Percentiles rank a stretch among this genome's conserved stretches.
Evolutionary conservation across 2,797 vertebrate genomes (phyloP).

Genomic region (Hemitrygon akajei): DNA sequence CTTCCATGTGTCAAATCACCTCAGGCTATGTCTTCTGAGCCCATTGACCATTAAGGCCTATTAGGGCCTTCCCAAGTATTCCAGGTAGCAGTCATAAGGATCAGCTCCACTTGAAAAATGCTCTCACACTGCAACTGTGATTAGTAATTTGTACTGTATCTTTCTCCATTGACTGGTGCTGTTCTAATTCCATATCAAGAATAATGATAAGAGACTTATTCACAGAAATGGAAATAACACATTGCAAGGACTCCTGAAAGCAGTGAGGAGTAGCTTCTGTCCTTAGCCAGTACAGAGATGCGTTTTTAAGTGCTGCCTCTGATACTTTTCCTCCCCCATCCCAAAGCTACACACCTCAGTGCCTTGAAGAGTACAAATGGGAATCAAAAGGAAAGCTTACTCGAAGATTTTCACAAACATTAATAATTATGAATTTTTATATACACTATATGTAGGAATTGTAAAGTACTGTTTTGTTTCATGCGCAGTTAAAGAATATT

Average conservation of each 20-base stretch:
- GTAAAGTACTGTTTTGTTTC: neutral
- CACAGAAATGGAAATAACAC: neutral
- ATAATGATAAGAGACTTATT: neutral
- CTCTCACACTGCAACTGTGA: neutral
- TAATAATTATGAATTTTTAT: slow-evolving; percentile 2
- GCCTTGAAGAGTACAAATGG: neutral
- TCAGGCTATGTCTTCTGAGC: too few species aligned
- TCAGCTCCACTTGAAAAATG: neutral
- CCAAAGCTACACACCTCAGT: neutral
- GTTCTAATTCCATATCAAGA: neutral
- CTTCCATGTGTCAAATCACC: too few species aligned
- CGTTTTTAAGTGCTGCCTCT: neutral
- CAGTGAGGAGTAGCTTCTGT: neutral
- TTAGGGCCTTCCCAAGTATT: too few species aligned
- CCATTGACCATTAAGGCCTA: too few species aligned
- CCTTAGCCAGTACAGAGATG: neutral
- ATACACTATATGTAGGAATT: neutral
- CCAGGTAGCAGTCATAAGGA: neutral
- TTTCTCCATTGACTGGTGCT: neutral
- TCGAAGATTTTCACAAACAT: neutral
- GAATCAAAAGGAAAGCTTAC: neutral
- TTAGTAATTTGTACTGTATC: neutral
- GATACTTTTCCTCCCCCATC: neutral
- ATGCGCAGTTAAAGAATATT: neutral
- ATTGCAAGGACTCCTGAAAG: neutral